Conservation (phyloP, 2,888 invertebrate species). For the Oscheius sp. region DNA sequence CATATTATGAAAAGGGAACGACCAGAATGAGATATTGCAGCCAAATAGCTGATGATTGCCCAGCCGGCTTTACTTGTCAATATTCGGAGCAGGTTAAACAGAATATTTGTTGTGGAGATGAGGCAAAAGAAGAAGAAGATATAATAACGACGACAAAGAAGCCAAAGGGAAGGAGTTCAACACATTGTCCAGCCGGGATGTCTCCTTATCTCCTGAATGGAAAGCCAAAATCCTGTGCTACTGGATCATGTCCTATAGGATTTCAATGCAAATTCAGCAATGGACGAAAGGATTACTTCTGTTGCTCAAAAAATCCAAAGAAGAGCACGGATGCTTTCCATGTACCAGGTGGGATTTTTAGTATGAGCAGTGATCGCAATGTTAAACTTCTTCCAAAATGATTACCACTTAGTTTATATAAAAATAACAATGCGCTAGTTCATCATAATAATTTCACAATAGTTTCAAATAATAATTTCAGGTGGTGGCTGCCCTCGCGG, state of each 20-base stretch:
- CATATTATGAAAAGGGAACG: slow-evolving; percentile 34
- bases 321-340: slow-evolving; percentile 32
- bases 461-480: slow-evolving; percentile 9
- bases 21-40: slow-evolving; percentile 33
- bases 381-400: too few species aligned
- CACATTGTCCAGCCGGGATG: slow-evolving; percentile 52
- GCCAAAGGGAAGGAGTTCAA: background rate
- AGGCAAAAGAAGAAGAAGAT: background rate
- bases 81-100: slow-evolving; percentile 36
- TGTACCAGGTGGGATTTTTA: background rate
- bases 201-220: slow-evolving; percentile 48
- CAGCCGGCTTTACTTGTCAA: slow-evolving; percentile 44
- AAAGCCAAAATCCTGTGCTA: slow-evolving; percentile 47
- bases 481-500: slow-evolving; percentile 50
- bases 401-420: background rate
- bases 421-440: background rate
- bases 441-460: background rate
- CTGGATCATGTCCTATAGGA: slow-evolving; percentile 51
- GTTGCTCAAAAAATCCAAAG: slow-evolving; percentile 47
- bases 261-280: slow-evolving; percentile 54
- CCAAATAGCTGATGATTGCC: slow-evolving; percentile 44
- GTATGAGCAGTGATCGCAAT: too few species aligned
- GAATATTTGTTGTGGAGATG: slow-evolving; percentile 47
- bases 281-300: slow-evolving; percentile 45
- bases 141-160: background rate